Evolutionary conservation across 2,888 invertebrate genomes (phyloP).

Genomic region (Lamproptera curius): DNA sequence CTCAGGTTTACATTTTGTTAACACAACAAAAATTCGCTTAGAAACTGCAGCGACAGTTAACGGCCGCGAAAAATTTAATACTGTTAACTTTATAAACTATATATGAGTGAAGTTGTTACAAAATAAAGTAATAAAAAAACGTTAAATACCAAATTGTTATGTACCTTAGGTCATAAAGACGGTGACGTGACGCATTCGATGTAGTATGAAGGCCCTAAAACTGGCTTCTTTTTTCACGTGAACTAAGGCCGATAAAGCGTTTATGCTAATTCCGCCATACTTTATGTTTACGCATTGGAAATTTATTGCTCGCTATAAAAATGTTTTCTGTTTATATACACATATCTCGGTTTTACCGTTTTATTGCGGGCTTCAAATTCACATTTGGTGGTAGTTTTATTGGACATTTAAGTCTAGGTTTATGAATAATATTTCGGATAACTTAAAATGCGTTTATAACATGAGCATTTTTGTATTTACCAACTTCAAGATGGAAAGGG

Average conservation of each 20-base stretch:
- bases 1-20: too few species aligned
- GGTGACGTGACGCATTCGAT: constrained; percentile 30
- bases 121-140: too few species aligned
- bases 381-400: neutral
- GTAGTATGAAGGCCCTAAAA: constrained; percentile 32
- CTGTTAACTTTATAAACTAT: too few species aligned
- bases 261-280: constrained; percentile 46
- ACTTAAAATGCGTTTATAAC: too few species aligned
- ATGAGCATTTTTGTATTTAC: too few species aligned
- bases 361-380: neutral
- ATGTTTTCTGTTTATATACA: neutral
- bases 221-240: constrained; percentile 31
- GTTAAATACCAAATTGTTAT: too few species aligned
- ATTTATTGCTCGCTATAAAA: constrained; percentile 36
- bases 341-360: neutral
- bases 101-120: too few species aligned
- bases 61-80: too few species aligned
- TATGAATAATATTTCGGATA: too few species aligned
- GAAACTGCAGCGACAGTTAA: too few species aligned
- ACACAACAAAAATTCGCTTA: too few species aligned
- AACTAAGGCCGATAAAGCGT: constrained; percentile 40
- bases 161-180: constrained; percentile 28
- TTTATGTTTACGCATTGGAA: constrained; percentile 43
- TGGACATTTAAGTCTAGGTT: neutral
- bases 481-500: too few species aligned